Conservation (phyloP, 2,888 invertebrate species). For the Alitta virens region DNA sequence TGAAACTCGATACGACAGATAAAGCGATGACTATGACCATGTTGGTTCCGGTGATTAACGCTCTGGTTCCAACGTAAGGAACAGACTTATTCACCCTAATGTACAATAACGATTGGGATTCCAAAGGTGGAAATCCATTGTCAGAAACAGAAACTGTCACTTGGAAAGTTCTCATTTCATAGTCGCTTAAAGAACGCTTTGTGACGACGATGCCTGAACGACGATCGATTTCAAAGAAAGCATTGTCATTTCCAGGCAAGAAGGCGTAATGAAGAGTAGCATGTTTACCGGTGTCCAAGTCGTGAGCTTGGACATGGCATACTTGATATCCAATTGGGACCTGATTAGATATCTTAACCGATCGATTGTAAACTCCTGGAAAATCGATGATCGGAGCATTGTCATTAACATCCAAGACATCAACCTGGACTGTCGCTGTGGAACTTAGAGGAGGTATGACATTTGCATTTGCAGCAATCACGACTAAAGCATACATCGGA, state of each 20-base stretch:
- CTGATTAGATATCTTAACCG: conserved; percentile 10
- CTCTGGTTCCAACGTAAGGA: conserved; percentile 1
- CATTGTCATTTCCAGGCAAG: conserved; percentile 2
- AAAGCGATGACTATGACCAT: conserved; percentile 14
- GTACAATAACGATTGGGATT: conserved; percentile 3
- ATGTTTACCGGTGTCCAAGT: conserved; percentile 11
- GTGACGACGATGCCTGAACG: conserved; percentile 7
- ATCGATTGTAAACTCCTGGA: conserved; percentile 13
- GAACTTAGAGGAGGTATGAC: conserved; percentile 3
- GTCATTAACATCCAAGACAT: conserved; percentile 18
- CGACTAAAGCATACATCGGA: conserved; percentile 9
- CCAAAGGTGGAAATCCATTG: conserved; percentile 5
- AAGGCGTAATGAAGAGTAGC: background rate
- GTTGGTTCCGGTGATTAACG: conserved; percentile 10
- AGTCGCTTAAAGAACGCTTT: conserved; percentile 1
- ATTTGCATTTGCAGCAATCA: conserved; percentile 11
- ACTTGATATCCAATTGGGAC: conserved; percentile 16
- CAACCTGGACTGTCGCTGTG: conserved; percentile 6
- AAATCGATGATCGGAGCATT: conserved; percentile 17
- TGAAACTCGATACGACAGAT: conserved; percentile 11
- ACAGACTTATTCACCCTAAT: conserved; percentile 12
- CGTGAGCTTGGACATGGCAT: conserved; percentile 11
- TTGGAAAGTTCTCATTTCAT: conserved; percentile 7
- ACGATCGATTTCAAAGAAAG: conserved; percentile 4
- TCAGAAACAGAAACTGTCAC: conserved; percentile 7